Percentiles rank a stretch among this genome's conserved stretches.
Conservation (phyloP, 2,113 vertebrate species). For the Carlito syrichta region DNA sequence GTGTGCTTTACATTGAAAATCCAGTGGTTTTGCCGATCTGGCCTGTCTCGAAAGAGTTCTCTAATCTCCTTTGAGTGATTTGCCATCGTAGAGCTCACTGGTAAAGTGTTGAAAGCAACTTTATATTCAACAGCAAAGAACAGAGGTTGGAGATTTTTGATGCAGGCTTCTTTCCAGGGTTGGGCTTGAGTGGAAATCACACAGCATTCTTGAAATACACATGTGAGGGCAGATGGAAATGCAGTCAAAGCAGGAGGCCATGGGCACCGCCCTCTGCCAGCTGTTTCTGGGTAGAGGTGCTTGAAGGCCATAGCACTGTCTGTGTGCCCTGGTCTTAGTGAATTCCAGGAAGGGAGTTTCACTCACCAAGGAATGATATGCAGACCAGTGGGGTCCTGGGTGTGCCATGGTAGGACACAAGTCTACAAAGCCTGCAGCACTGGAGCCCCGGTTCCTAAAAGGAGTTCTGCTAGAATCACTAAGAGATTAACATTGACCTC, state of each 20-base stretch:
- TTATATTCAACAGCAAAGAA: not conserved
- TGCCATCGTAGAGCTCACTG: slow-evolving; percentile 10
- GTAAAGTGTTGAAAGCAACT: slow-evolving; percentile 9
- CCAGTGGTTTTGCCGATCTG: not conserved
- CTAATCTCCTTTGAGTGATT: not conserved
- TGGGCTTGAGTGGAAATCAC: not conserved
- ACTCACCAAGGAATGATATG: not conserved
- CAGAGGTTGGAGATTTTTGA: not conserved
- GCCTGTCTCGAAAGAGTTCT: not conserved
- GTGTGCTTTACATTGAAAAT: not conserved
- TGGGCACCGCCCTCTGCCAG: not conserved
- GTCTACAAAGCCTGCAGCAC: slow-evolving; percentile 56
- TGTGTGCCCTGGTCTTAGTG: not conserved
- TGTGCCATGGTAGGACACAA: slow-evolving; percentile 66
- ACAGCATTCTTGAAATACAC: slow-evolving; percentile 12
- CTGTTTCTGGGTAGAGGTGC: not conserved
- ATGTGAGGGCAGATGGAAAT: slow-evolving; percentile 31
- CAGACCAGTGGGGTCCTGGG: not conserved
- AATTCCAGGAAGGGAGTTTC: slow-evolving; percentile 28
- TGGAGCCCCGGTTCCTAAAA: not conserved
- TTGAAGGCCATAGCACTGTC: not conserved
- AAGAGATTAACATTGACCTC: slow-evolving; percentile 37
- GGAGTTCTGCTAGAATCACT: slow-evolving; percentile 29
- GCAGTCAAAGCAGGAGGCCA: not conserved
- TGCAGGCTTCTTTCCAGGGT: not conserved